These are phyloP conservation scores for Leucoma salicis DNA, from an alignment of 2,888 invertebrate genomes.

Conservation along the genomic window DNA sequence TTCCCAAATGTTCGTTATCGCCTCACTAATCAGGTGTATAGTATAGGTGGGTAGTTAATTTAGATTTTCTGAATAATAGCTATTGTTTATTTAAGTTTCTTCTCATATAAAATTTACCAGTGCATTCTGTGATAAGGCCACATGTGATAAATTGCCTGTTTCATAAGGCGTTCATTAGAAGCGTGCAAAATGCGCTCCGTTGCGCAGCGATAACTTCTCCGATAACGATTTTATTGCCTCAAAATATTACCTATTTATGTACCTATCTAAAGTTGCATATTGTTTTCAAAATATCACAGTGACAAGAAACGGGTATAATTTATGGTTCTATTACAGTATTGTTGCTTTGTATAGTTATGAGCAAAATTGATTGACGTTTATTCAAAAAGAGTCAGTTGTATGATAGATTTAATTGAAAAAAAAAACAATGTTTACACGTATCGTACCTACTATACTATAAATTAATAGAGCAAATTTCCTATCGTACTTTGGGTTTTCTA, in stretches of 20 bases:
- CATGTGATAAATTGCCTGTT: constrained; percentile 81
- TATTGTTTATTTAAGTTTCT: constrained; percentile 69
- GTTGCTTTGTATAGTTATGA: no score
- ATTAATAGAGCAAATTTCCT: constrained; percentile 36
- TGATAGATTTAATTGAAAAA: no score
- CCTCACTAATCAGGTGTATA: constrained; percentile 7
- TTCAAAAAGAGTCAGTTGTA: no score
- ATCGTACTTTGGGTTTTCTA: constrained; percentile 25
- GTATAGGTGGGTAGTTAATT: constrained; percentile 21
- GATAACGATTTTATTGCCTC: constrained; percentile 78
- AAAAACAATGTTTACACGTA: no score
- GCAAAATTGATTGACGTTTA: not conserved
- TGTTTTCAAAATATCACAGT: constrained; percentile 37
- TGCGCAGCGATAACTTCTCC: constrained; percentile 72
- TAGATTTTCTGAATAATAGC: constrained; percentile 40
- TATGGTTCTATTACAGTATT: constrained; percentile 25
- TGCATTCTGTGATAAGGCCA: constrained; percentile 71
- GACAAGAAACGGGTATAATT: constrained; percentile 38
- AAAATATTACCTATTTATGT: constrained; percentile 75
- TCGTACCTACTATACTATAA: no score
- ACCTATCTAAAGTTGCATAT: constrained; percentile 55
- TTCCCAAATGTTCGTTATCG: constrained; percentile 13
- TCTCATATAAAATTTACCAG: constrained; percentile 73
- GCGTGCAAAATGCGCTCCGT: constrained; percentile 78
- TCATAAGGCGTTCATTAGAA: constrained; percentile 81